Conservation (phyloP, 2,888 invertebrate species). For the Nomada fabriciana region DNA sequence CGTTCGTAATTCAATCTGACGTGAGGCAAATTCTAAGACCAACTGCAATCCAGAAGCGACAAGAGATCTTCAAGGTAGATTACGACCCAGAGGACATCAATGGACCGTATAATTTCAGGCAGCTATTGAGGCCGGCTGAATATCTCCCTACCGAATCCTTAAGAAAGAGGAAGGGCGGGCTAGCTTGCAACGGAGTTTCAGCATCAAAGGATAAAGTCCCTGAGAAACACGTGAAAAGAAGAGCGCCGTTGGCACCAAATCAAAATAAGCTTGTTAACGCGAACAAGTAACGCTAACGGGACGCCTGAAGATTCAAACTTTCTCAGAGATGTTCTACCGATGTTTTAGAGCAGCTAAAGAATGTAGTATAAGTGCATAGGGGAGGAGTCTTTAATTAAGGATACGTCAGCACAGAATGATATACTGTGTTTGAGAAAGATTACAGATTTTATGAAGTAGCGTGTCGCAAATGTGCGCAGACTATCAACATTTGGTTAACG, state of each 20-base stretch:
- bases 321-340: neutral
- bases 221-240: conserved; percentile 79
- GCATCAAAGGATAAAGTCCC: conserved; percentile 72
- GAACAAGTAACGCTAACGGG: conserved; percentile 58
- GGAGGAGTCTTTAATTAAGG: neutral
- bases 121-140: conserved; percentile 88
- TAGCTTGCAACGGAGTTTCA: conserved; percentile 69
- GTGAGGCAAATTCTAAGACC: conserved; percentile 76
- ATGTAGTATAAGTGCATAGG: neutral
- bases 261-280: conserved; percentile 66
- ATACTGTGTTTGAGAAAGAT: neutral
- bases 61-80: conserved; percentile 71
- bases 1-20: conserved; percentile 70
- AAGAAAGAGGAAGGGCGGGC: conserved; percentile 87
- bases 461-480: no score
- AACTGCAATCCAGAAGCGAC: conserved; percentile 67
- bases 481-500: neutral
- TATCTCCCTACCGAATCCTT: conserved; percentile 89
- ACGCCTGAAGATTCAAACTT: conserved; percentile 15
- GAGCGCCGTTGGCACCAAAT: conserved; percentile 78
- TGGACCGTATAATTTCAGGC: conserved; percentile 89
- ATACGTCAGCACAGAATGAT: conserved; percentile 1
- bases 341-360: conserved; percentile 4
- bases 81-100: conserved; percentile 86
- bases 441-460: neutral